Evolutionary conservation across 2,888 invertebrate genomes (phyloP), one percentile per base, ranked within the genome.

Genomic region (Dicyrtoma fusca): DNA sequence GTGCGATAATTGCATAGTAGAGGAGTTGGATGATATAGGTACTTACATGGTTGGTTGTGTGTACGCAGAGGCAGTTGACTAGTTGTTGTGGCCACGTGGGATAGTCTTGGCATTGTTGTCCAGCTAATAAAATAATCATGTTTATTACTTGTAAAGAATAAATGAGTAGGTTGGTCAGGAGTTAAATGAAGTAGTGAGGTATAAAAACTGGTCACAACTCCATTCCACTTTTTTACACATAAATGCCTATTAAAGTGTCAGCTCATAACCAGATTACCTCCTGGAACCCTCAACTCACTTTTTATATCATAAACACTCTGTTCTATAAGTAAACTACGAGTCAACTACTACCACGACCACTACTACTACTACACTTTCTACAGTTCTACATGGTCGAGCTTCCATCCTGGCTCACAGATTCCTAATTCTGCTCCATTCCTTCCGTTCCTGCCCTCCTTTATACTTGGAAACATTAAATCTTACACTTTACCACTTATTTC

Each of bases 141-240:
- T 70, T 70, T 59, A 69, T 69, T 69, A 69, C 71, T 62, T 69
- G 69, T 69, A 69, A 69, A 69, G 69, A 69, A 69, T 69, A 69
- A 69, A 49, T 69, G 62, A 69, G 62, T 51, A 62, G 69, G 69
- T 51, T 66, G 66, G 66, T 26, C 49, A 66, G 53, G 26, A 66
- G 51, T 66, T 66, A 51, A 66, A 66, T 66, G 26, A 66, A 66
- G 66, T 64, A 45, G 64, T 64, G 45, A 47, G 47, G 34, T 49
- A 53, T 49, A 68, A 68, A 68, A 68, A 68, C 68, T 68, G 44
- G 68, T 68, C 68, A 68, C 68, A 45, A 42, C 63, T 63, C 45
- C 42, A 34, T 68, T 57, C 57, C 45, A 68, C 68, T 68, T 66
- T 66, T 66, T 53, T 55, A 68, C 26, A 68, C 68, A 68, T 68